Base-by-base conservation (phyloP, 2,888 invertebrate species). In the Brachypalpus laphriformis region DNA sequence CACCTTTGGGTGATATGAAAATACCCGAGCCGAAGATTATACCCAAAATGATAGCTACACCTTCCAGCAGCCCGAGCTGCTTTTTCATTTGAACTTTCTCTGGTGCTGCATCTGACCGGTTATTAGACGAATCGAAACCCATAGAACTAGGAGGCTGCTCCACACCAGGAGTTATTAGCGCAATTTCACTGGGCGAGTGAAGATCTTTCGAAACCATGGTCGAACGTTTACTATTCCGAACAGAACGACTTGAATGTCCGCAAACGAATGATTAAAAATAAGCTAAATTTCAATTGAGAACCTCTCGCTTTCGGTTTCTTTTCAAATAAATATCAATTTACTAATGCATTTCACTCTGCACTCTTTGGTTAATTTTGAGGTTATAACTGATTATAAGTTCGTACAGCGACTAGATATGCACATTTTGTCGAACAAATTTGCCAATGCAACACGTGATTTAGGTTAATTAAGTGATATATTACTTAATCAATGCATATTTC, bases 1-100 rank as follows among this genome's bases (percentile, higher is more conserved):
- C 98, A 87, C 98, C 99, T 91, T 97, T 97, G 0, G 99, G 99
- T 0, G 98, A 97, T 87, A 99, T 96, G 91, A 99, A 99, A 90
- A 99, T 99, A 31, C 97, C 97, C 87, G 98, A 98, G 14, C 99
- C 99, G 89, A 98, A 96, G 88, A 98, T 98, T 71, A 98, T 97
- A 74, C 98, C 98, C 82, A 98, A 93, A 89, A 98, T 98, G 87
- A 98, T 97, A 37, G 98, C 97, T 16, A 98, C 96, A 8, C 98
- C 98, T 93, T 98, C 98, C 6, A 97, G 92, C 54, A 98, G 93
- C 0, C 98, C 98, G 16, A 98, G 93, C 90, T 97, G 96, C 90
- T 98, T 97, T 89, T 97, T 97, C 94, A 98, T 95, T 90, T 94
- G 94, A 16, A 96, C 94, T 91, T 94, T 95, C 80, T 93, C 94